phyloP scores from a whole-genome alignment of 2,888 invertebrate genomes.

The Pherbina coryleti region DNA sequence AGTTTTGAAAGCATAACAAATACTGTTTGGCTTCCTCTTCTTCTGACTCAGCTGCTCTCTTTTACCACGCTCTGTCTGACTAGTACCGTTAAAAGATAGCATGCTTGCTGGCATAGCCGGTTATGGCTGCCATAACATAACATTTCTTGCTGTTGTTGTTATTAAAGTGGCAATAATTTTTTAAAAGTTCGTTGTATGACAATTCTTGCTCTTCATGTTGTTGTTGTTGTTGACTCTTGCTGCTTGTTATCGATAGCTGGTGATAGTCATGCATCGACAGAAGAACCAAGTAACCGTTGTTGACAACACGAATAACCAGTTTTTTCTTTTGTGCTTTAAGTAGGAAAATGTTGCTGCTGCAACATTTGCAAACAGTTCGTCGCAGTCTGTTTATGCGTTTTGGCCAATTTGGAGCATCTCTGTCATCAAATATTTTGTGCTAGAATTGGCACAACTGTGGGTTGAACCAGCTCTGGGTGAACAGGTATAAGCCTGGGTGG shows the following conservation, averaged over 20 bases:
- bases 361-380: background rate
- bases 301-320: conserved; percentile 21
- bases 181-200: background rate
- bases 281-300: conserved; percentile 12
- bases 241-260: background rate
- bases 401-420: conserved; percentile 4
- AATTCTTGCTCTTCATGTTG: background rate
- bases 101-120: background rate
- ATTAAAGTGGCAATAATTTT: no score
- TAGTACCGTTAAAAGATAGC: background rate
- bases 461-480: background rate
- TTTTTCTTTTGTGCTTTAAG: background rate
- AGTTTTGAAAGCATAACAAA: background rate
- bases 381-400: background rate
- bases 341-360: background rate
- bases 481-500: no score
- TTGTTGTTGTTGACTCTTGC: background rate
- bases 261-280: background rate
- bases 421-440: background rate
- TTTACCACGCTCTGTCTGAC: background rate
- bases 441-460: conserved; percentile 3
- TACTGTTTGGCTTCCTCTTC: background rate
- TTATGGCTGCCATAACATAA: background rate
- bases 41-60: background rate
- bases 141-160: background rate